Base-by-base conservation (phyloP, 2,113 vertebrate genomes). In the Thryonomys swinderianus region DNA sequence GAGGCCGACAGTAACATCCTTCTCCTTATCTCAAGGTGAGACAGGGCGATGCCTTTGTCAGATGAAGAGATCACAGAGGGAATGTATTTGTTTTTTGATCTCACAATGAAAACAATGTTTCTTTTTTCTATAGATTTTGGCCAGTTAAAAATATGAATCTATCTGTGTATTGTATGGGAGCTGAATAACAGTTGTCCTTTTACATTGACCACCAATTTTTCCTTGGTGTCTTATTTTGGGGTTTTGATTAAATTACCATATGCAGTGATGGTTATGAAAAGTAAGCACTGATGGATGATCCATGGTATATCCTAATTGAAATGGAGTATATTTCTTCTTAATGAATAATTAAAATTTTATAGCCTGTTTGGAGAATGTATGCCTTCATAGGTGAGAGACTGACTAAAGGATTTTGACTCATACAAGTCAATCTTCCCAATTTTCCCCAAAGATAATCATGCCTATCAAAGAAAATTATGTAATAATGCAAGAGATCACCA, bases 11-110 rank as follows among this genome's bases (percentile, higher is more conserved):
- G 2, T 86, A 88, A 92, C 85, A 74, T 55, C n/a, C 30, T 10
- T 93, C 21, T 93, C 37, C 20, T 95, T 95, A 96, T 95, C 97
- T 95, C 64, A 79, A 95, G 96, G 84, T 94, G 83, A 97, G 91
- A 69, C 57, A 89, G 42, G 45, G 80, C 79, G 66, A 59, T 83
- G 85, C 55, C 80, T 90, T 81, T 92, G 79, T 93, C 57, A 76
- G 79, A 81, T 85, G n/a, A 14, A 17, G 37, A 45, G 34, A 94
- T 96, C 92, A 93, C 74, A 95, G 91, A 93, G 30, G 30, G 69
- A 83, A 48, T 48, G 37, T 61, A 89, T 90, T 95, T 96, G 85
- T 84, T 76, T 97, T 97, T 96, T 95, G 89, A 96, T 87, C 69
- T 94, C 64, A 74, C 59, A 89, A 73, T 55, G 90, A 94, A 96